A percentile compares a stretch with the other conserved stretches of the same genome.
phyloP scores from a whole-genome alignment of 1,140 invertebrate species.

The Dreissena polymorpha region DNA sequence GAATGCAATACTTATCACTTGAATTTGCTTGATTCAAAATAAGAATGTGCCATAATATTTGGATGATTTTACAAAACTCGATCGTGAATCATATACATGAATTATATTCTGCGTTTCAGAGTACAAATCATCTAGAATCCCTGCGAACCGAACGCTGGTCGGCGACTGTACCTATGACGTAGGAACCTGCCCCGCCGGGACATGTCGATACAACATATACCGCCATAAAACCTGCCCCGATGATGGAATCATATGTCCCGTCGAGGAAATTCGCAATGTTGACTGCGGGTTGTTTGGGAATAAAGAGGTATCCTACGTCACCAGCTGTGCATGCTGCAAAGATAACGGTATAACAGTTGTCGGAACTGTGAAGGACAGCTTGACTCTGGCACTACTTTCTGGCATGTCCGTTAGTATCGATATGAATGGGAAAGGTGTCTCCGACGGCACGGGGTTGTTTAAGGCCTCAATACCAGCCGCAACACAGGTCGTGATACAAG shows the following conservation, averaged over 20 bases:
- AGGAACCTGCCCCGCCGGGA: conserved; percentile 29
- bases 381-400: neutral
- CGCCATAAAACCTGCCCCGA: conserved; percentile 16
- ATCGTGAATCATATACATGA: too few relatives aligned
- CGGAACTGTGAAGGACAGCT: neutral
- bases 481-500: neutral
- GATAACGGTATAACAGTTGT: conserved; percentile 22
- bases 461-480: neutral
- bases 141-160: neutral
- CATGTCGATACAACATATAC: conserved; percentile 1
- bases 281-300: neutral
- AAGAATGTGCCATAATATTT: too few relatives aligned
- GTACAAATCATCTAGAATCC: conserved; percentile 3
- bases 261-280: neutral
- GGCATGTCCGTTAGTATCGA: neutral
- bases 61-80: too few relatives aligned
- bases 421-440: too few relatives aligned
- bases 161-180: conserved; percentile 10
- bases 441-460: neutral
- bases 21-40: too few relatives aligned
- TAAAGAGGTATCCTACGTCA: conserved; percentile 5
- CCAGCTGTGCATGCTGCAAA: conserved; percentile 13
- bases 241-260: conserved; percentile 29
- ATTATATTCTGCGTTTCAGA: too few relatives aligned
- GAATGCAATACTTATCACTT: too few relatives aligned